These are phyloP conservation scores for Bombyx mandarina DNA, from an alignment of 1,140 invertebrate genomes.

Conservation along the genomic window DNA sequence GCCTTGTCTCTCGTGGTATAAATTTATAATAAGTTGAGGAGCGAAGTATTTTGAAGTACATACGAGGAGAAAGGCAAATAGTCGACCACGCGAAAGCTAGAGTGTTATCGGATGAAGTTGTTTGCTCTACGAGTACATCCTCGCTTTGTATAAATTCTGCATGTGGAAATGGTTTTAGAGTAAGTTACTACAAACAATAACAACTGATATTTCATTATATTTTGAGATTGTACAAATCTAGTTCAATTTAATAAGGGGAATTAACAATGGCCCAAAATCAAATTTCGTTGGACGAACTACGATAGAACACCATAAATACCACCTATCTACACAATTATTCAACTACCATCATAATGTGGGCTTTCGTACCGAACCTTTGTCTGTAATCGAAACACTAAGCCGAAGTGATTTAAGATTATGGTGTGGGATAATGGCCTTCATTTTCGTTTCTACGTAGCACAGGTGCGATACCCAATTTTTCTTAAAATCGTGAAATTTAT, in stretches of 20 bases:
- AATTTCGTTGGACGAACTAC: no score
- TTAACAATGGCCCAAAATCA: no score
- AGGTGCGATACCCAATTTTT: constrained; percentile 44
- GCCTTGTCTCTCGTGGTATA: not conserved
- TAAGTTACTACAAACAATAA: no score
- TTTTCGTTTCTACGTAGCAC: constrained; percentile 40
- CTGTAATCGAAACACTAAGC: constrained; percentile 62
- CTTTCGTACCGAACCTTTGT: constrained; percentile 55
- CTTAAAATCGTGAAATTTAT: constrained; percentile 40
- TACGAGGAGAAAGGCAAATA: constrained; percentile 22
- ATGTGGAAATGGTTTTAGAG: no score
- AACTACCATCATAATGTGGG: constrained; percentile 61
- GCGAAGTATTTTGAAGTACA: constrained; percentile 11
- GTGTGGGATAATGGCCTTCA: constrained; percentile 58
- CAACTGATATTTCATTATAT: no score
- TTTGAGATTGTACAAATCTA: no score
- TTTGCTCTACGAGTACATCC: constrained; percentile 12
- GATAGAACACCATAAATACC: constrained; percentile 36
- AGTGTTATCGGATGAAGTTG: constrained; percentile 14
- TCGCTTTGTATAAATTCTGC: no score
- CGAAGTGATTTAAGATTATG: constrained; percentile 66
- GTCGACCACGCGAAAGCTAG: constrained; percentile 17
- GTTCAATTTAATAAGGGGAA: no score
- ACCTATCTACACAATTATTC: constrained; percentile 64
- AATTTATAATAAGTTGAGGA: constrained; percentile 10